These are phyloP conservation scores for Tretioscincus oriximinensis DNA, from an alignment of 2,113 vertebrate species.

Conservation along the genomic window DNA sequence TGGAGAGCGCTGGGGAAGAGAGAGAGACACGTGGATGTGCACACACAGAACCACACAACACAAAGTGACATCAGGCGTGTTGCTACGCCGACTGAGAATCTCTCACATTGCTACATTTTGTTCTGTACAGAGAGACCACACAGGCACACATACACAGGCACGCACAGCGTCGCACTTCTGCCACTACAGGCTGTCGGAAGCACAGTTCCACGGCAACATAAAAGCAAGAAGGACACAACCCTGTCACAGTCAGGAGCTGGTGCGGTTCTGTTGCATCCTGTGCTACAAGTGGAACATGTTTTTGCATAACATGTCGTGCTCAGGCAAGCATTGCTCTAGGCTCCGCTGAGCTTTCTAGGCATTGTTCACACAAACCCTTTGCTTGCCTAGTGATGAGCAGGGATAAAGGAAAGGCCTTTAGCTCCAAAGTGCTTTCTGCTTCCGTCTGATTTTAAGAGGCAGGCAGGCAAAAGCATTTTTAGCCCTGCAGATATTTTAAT, in stretches of 20 bases:
- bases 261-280: not conserved
- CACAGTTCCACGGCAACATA: constrained; percentile 10
- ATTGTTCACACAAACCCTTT: not conserved
- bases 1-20: not conserved
- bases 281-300: not conserved
- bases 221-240: not conserved
- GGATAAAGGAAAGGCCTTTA: not conserved
- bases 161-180: not conserved
- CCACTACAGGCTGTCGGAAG: constrained; percentile 1
- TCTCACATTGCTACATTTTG: not conserved
- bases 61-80: constrained; percentile 13
- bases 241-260: not conserved
- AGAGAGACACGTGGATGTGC: not conserved
- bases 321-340: not conserved
- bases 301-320: not conserved
- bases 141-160: not conserved
- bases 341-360: not conserved
- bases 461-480: not conserved
- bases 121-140: not conserved
- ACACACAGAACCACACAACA: not conserved
- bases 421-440: not conserved
- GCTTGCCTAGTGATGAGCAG: not conserved
- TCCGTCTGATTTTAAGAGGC: not conserved
- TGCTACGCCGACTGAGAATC: not conserved
- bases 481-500: not conserved